Conservation (phyloP, 2,797 vertebrate genomes). For the Tachyglossus aculeatus region DNA sequence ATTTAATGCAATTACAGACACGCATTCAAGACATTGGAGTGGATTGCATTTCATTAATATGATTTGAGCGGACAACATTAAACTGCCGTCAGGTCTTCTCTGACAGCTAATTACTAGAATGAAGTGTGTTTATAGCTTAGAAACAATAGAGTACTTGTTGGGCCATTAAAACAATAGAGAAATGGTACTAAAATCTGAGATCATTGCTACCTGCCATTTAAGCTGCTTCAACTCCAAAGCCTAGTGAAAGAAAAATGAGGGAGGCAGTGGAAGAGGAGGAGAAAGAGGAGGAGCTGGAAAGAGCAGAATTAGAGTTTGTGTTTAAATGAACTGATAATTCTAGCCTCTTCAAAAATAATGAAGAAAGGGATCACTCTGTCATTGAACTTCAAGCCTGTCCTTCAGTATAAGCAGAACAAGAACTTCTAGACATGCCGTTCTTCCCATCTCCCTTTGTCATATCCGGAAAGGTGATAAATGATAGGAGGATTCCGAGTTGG, state of each 20-base stretch:
- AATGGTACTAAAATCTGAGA: conserved; percentile 36
- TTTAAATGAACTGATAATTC: background rate
- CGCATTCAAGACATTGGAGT: conserved; percentile 92
- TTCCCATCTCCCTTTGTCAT: background rate
- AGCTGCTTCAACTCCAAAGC: background rate
- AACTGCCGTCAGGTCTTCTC: conserved; percentile 91
- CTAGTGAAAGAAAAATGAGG: conserved; percentile 15
- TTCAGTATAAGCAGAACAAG: background rate
- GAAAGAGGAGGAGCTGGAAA: background rate
- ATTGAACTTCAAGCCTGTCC: background rate
- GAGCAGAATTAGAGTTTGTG: background rate
- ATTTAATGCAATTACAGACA: conserved; percentile 91
- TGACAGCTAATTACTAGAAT: conserved; percentile 99
- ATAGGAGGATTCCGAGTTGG: no score
- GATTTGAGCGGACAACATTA: conserved; percentile 95
- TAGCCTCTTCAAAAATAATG: background rate
- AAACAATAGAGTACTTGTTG: conserved; percentile 87
- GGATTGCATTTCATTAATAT: conserved; percentile 97
- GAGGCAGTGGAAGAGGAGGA: background rate
- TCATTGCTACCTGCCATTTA: conserved; percentile 24
- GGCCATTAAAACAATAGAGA: conserved; percentile 61
- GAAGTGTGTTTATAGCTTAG: conserved; percentile 90
- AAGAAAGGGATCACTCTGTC: fast-evolving
- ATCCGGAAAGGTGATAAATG: no score
- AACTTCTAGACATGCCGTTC: background rate